Base-by-base conservation (phyloP, 2,797 vertebrate species). In the Phataginus tetradactyla region DNA sequence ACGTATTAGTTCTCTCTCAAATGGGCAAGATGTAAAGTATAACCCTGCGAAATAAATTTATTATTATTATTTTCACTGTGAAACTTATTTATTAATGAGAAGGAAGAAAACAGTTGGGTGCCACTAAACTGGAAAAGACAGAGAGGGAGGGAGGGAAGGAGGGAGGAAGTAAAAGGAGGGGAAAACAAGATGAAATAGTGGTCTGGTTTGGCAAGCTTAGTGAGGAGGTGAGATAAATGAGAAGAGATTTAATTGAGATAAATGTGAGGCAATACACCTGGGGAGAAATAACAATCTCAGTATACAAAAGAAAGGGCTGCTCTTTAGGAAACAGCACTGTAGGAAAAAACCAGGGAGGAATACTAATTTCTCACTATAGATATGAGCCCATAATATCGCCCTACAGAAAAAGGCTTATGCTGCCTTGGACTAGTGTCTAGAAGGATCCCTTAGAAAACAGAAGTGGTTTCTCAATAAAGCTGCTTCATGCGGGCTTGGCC, bases 241-340 rank as follows among this genome's bases (percentile, higher is more conserved):
- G 98, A 97, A 94, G 96, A 98, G 97, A 98, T 98, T 98, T 98
- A 98, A 98, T 98, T 97, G 97, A 97, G 97, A 97, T 98, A 98
- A 98, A 97, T 94, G 97, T 95, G 97, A 98, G 95, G 53, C 94
- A 97, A 97, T 95, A 96, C 85, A 96, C 94, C 96, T 97, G 96
- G 97, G 97, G 96, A 97, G 95, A 97, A 98, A 95, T 71, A 83
- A 96, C 81, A 93, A 85, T 94, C 90, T 34, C 91, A 45, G 84
- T 51, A 80, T 69, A 93, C 53, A 85, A 96, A 97, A 97, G 91
- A 77, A 90, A 92, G 78, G 94, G 13, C n/a, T 80, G 80, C 90
- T 97, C 32, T 97, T 98, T 92, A 96, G 97, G 96, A 98, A 98
- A 96, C 55, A 94, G 42, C 55, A 80, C 72, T 53, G 81, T 66